Evolutionary conservation across 2,888 invertebrate species (phyloP), one percentile per base, ranked within the genome.

Genomic region (Acanthopleura granulata): DNA sequence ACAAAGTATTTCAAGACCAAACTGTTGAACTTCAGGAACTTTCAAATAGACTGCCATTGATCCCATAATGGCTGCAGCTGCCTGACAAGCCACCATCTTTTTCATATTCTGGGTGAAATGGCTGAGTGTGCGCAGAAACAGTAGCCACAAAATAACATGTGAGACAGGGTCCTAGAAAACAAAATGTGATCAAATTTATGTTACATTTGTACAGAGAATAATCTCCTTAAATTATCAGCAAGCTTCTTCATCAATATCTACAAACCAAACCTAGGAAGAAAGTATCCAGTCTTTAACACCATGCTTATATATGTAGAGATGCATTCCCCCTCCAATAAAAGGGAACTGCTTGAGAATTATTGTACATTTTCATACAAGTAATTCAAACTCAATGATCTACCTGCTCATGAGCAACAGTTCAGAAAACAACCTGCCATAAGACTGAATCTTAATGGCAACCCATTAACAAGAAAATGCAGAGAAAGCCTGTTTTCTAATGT

Each of bases 1-100:
- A n/a, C 85, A 83, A 51, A 88, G 77, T 16, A 87, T 85, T 72
- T 86, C 85, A 27, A 85, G 75, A 9, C 84, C 82, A 76, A 82
- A 82, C 66, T 82, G 82, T 78, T 88, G 88, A 9, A 88, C 80
- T n/a, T 82, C 81, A 9, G 76, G 72, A 6, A 78, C 79, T 11
- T 81, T 79, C n/a, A 79, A 75, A 75, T 84, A 85, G 0, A 81
- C 86, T 0, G 87, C 81, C 86, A 88, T 87, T 69, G 84, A 82
- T n/a, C 87, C 88, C 72, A 88, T 76, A 0, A 87, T 80, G 1
- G 85, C 84, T 0, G 84, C 82, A n/a, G 83, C 75, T 12, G 84
- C 81, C 79, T 85, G 80, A 75, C 79, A 82, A 11, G 76, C 72
- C 29, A 85, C 79, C 80, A 87, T 79, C 6, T 80, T 78, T 3